Evolutionary conservation across 2,113 vertebrate species (phyloP).

Genomic region (Nycticryphes semicollaris): DNA sequence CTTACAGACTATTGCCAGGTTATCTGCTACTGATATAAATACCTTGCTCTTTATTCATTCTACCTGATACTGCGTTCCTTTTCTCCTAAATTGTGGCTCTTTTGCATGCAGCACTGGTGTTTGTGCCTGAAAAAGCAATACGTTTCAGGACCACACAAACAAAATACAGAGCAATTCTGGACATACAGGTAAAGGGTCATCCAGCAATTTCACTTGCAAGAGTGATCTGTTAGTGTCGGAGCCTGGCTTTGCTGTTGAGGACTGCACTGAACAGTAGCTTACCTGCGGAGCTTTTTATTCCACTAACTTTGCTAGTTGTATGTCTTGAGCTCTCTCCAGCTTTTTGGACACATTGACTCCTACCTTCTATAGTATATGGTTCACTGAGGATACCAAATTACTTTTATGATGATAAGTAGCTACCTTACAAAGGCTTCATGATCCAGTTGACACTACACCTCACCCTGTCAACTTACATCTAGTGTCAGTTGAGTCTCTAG

Average conservation of each 20-base stretch:
- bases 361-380: not conserved
- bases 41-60: not conserved
- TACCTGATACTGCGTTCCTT: not conserved
- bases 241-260: not conserved
- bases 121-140: not conserved
- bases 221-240: not conserved
- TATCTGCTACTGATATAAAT: not conserved
- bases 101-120: not conserved
- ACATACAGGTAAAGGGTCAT: not conserved
- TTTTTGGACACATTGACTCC: not conserved
- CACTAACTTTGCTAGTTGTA: not conserved
- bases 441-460: not conserved
- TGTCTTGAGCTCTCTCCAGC: not conserved
- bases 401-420: not conserved
- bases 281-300: not conserved
- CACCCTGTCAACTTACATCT: not conserved
- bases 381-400: not conserved
- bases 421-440: not conserved
- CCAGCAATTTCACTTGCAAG: not conserved
- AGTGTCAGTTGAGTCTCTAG: not conserved
- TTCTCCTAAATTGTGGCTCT: not conserved
- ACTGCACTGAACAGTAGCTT: not conserved
- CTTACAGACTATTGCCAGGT: not conserved
- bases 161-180: not conserved
- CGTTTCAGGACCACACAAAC: not conserved